phyloP scores from a whole-genome alignment of 64 coral and sea anemone species.

The Porites australiensis region DNA sequence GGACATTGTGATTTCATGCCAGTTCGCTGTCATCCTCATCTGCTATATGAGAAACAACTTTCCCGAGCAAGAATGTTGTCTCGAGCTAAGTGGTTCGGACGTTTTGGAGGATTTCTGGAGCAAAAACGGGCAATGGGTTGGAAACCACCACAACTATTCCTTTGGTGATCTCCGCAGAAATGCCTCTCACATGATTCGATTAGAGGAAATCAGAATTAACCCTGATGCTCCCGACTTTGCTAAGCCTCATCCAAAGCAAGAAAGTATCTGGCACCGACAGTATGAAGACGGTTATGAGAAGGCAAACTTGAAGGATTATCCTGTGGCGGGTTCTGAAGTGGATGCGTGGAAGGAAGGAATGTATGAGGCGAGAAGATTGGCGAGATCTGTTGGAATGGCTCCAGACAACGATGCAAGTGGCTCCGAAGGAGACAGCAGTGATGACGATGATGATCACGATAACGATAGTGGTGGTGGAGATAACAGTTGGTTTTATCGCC shows the following conservation, averaged over 20 bases:
- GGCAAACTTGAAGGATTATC: conserved; percentile 34
- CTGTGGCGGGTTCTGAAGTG: conserved; percentile 26
- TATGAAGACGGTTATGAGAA: conserved; percentile 17
- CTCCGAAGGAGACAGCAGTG: too few species aligned
- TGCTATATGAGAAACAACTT: conserved; percentile 68
- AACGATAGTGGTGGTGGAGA: not conserved
- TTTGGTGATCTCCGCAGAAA: conserved; percentile 49
- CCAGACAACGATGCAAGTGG: conserved; percentile 5
- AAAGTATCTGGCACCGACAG: conserved; percentile 69
- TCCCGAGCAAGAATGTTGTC: conserved; percentile 34
- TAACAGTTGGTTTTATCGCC: conserved; percentile 39
- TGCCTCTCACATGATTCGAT: conserved; percentile 44
- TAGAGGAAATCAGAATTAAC: conserved; percentile 56
- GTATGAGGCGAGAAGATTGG: conserved; percentile 12
- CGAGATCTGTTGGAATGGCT: conserved; percentile 45
- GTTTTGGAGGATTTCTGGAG: conserved; percentile 67
- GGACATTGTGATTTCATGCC: conserved; percentile 55
- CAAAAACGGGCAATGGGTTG: conserved; percentile 66
- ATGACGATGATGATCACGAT: not conserved
- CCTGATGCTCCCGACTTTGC: conserved; percentile 63
- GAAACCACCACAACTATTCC: conserved; percentile 61
- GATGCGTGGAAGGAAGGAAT: conserved; percentile 60
- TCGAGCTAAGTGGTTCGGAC: conserved; percentile 54
- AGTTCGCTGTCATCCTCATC: conserved; percentile 65
- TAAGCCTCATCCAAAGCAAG: conserved; percentile 71